Evolutionary conservation across 2,797 vertebrate species (phyloP).

Genomic region (Glyptemys insculpta): DNA sequence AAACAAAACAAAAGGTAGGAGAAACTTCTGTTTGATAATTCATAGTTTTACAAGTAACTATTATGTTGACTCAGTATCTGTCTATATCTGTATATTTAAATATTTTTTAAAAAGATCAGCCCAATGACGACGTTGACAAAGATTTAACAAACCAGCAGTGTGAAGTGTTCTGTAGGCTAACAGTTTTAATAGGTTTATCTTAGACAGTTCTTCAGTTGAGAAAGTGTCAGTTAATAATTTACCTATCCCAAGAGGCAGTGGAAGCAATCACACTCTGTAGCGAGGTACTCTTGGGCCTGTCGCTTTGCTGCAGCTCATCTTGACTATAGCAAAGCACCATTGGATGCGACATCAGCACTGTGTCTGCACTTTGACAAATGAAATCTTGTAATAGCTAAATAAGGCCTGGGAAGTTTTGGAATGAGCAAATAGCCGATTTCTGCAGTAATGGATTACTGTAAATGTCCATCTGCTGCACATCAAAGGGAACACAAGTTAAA

Average conservation of each 20-base stretch:
- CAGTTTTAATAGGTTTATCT: conserved; percentile 90
- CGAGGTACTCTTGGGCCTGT: conserved; percentile 55
- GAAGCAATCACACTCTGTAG: conserved; percentile 73
- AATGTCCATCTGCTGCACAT: conserved; percentile 59
- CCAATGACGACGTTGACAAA: conserved; percentile 85
- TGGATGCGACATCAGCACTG: conserved; percentile 72
- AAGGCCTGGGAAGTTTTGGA: conserved; percentile 74
- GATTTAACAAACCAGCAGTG: conserved; percentile 85
- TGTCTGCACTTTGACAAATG: conserved; percentile 77
- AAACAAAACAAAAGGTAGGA: not conserved
- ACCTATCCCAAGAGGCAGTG: conserved; percentile 77
- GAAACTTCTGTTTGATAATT: conserved; percentile 21
- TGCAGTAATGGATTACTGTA: conserved; percentile 73
- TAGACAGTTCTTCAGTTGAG: conserved; percentile 84
- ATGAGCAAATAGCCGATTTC: conserved; percentile 65
- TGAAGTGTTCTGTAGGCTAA: conserved; percentile 87
- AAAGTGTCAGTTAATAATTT: conserved; percentile 89
- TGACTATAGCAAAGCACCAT: conserved; percentile 45
- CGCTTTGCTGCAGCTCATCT: conserved; percentile 57
- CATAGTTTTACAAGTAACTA: conserved; percentile 55
- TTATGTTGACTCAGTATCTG: not conserved
- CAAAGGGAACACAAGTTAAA: conserved; percentile 44
- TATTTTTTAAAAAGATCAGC: conserved; percentile 69
- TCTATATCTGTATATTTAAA: not conserved
- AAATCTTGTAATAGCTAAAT: conserved; percentile 82